Percentiles rank a stretch among this genome's conserved stretches.
These are phyloP conservation scores for Heteromyza rotundicornis DNA, from an alignment of 2,888 invertebrate species.

Conservation along the genomic window DNA sequence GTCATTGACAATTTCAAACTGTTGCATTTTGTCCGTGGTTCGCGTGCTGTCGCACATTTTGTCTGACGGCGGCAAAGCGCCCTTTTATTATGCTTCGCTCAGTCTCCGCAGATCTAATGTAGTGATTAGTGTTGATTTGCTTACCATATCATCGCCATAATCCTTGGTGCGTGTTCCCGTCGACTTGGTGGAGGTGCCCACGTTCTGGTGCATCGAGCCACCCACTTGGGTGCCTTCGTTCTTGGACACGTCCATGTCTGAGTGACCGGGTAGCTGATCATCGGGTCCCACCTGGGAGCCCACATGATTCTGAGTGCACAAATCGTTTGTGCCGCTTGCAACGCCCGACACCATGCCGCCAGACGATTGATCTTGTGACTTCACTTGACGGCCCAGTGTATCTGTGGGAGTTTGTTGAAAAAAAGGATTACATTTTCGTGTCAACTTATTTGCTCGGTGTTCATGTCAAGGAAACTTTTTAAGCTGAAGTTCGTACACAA, in stretches of 20 bases:
- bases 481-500: too few species aligned
- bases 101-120: too few species aligned
- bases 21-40: slow-evolving; percentile 11
- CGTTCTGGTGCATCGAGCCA: slow-evolving; percentile 69
- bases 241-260: slow-evolving; percentile 70
- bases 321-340: slow-evolving; percentile 61
- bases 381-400: slow-evolving; percentile 71
- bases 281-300: slow-evolving; percentile 67
- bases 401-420: too few species aligned
- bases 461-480: too few species aligned
- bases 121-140: too few species aligned
- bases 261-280: slow-evolving; percentile 59
- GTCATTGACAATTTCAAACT: slow-evolving; percentile 4
- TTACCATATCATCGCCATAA: slow-evolving; percentile 71
- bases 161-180: slow-evolving; percentile 70
- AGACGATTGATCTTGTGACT: slow-evolving; percentile 70
- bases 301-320: slow-evolving; percentile 75
- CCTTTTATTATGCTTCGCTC: too few species aligned
- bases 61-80: background rate
- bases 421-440: too few species aligned
- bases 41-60: slow-evolving; percentile 18
- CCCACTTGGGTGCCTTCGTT: slow-evolving; percentile 87
- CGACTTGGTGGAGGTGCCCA: slow-evolving; percentile 70
- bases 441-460: too few species aligned
- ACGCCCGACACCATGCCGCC: slow-evolving; percentile 44